phyloP scores from a whole-genome alignment of 1,140 invertebrate species.

The Brachionus plicatilis region DNA sequence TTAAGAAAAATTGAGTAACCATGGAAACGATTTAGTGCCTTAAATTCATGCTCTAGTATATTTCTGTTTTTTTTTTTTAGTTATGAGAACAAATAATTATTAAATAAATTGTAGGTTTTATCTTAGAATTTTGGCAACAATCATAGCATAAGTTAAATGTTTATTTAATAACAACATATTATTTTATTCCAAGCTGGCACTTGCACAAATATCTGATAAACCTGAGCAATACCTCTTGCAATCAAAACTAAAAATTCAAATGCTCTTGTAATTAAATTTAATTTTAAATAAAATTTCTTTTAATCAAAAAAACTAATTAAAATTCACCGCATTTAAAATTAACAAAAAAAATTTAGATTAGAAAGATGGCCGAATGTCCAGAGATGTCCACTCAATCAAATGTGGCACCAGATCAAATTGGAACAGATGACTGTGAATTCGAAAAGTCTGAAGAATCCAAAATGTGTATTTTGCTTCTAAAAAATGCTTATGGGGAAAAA shows the following conservation, averaged over 20 bases:
- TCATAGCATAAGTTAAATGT: background rate
- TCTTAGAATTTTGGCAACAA: background rate
- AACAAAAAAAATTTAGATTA: background rate
- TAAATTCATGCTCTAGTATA: background rate
- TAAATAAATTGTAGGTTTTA: background rate
- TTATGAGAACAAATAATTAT: background rate
- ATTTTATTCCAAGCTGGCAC: background rate
- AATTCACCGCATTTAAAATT: too few species aligned
- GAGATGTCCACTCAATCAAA: background rate
- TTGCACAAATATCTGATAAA: background rate
- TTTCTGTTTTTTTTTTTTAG: background rate
- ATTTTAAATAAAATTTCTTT: background rate
- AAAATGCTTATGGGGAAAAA: slow-evolving; percentile 9
- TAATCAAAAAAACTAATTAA: background rate
- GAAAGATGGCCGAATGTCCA: background rate
- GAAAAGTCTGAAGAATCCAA: slow-evolving; percentile 27
- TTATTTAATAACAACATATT: background rate
- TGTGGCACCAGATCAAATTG: background rate
- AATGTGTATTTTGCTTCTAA: background rate
- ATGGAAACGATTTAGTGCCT: background rate
- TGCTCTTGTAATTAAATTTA: too few species aligned
- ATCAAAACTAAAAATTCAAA: background rate
- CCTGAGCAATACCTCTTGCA: background rate
- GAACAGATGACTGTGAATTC: background rate
- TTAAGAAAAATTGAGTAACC: background rate